Percentiles rank a stretch among this genome's conserved stretches.
These are phyloP conservation scores for Puma concolor DNA, from an alignment of 2,113 vertebrate genomes.

Conservation along the genomic window DNA sequence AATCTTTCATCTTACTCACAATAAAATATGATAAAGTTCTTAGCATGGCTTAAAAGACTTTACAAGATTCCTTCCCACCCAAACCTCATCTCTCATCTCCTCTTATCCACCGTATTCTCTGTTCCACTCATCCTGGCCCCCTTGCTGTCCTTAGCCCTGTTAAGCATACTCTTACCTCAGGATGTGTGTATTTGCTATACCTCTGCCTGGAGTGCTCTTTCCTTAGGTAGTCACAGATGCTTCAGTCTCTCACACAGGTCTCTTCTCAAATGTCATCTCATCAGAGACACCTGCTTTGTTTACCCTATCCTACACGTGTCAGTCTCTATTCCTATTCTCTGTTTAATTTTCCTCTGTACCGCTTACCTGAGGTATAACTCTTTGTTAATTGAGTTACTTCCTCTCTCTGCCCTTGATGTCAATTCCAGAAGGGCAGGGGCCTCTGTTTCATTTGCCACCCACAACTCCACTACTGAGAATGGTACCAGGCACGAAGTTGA, in stretches of 20 bases:
- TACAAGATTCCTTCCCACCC: not conserved
- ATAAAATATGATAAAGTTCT: conserved; percentile 25
- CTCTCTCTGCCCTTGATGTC: not conserved
- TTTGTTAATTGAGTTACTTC: not conserved
- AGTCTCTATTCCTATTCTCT: not conserved
- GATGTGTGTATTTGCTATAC: not conserved
- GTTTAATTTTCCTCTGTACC: not conserved
- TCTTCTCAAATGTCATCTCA: not conserved
- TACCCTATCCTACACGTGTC: not conserved
- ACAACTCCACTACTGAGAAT: not conserved
- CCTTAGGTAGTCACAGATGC: not conserved
- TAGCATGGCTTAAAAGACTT: not conserved
- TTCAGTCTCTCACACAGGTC: not conserved
- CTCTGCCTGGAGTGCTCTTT: not conserved
- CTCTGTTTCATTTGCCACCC: not conserved
- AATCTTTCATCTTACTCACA: not conserved
- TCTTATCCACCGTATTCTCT: not conserved
- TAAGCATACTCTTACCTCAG: not conserved
- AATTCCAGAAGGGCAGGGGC: not conserved
- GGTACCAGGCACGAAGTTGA: not conserved
- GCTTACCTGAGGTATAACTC: not conserved
- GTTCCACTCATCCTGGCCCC: not conserved
- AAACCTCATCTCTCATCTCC: not conserved
- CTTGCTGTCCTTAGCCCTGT: not conserved
- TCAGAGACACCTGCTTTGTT: not conserved